phyloP scores from a whole-genome alignment of 2,888 invertebrate genomes.

The Cataglyphis cursor region DNA sequence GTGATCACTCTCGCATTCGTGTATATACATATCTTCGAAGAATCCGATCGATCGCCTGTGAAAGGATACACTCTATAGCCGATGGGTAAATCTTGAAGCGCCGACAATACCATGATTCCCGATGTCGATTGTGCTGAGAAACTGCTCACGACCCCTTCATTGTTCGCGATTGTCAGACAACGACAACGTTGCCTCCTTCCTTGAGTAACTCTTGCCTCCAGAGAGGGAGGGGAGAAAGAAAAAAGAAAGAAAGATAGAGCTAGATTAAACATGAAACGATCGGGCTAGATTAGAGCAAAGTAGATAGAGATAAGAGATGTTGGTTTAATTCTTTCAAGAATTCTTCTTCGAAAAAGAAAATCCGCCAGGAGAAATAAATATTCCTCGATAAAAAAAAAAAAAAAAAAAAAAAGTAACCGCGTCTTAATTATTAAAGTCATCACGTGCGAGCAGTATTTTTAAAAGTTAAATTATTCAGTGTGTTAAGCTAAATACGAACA shows the following conservation, averaged over 20 bases:
- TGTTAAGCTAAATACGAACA: neutral
- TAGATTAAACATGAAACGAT: conserved; percentile 41
- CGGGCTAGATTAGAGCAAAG: conserved; percentile 40
- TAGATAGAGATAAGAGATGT: conserved; percentile 17
- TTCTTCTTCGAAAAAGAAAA: neutral
- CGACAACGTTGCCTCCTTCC: conserved; percentile 28
- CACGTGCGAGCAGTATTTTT: neutral
- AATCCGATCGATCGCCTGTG: conserved; percentile 57
- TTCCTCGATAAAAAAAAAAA: conserved; percentile 1
- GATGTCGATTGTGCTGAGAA: conserved; percentile 42
- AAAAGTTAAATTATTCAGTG: neutral
- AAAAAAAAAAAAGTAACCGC: neutral
- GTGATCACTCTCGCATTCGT: conserved; percentile 54
- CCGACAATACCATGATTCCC: conserved; percentile 57
- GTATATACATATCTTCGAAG: conserved; percentile 39
- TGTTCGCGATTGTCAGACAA: conserved; percentile 57
- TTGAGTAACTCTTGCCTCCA: conserved; percentile 34
- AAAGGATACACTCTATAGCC: conserved; percentile 54
- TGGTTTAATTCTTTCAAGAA: conserved; percentile 3
- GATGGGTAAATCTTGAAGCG: conserved; percentile 62
- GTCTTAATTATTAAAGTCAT: conserved; percentile 22
- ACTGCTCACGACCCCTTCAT: conserved; percentile 50
- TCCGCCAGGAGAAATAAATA: neutral
- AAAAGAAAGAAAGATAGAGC: neutral
- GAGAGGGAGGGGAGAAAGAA: neutral